Conservation (phyloP, 2,113 vertebrate genomes). For the Colistium nudipinnis region DNA sequence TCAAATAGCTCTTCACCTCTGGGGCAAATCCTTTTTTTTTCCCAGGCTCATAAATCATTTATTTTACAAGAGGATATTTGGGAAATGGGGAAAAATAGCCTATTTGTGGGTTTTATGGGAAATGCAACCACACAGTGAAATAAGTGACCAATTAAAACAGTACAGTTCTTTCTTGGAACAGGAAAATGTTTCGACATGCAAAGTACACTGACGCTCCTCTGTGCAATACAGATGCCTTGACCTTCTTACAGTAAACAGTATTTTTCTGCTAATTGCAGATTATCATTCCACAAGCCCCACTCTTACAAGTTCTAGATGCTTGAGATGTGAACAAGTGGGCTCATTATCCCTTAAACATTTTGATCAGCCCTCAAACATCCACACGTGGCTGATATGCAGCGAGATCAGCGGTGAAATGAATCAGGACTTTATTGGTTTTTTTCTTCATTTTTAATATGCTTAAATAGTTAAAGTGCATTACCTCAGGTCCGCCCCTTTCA, state of each 20-base stretch:
- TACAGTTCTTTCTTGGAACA: not conserved
- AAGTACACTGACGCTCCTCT: not conserved
- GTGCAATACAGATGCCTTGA: not conserved
- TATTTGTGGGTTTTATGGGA: not conserved
- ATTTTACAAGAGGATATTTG: constrained; percentile 13
- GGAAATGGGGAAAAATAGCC: constrained; percentile 16
- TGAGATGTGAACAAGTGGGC: not conserved
- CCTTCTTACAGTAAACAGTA: not conserved
- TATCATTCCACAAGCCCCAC: not conserved
- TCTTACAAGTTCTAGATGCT: not conserved
- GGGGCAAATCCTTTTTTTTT: constrained; percentile 36
- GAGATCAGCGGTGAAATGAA: not conserved
- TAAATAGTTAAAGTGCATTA: constrained; percentile 1
- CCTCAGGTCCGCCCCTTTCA: not conserved
- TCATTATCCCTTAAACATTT: not conserved
- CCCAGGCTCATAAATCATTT: constrained; percentile 16
- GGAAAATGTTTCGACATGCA: not conserved
- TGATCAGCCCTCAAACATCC: not conserved
- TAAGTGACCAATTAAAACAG: not conserved
- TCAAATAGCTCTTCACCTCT: constrained; percentile 29
- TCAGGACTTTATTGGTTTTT: constrained; percentile 1
- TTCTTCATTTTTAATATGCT: constrained; percentile 20
- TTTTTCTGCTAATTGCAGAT: not conserved
- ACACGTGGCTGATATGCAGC: not conserved
- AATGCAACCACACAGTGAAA: not conserved